Evolutionary conservation across 1,140 invertebrate genomes (phyloP).

Genomic region (Papilio glaucus): DNA sequence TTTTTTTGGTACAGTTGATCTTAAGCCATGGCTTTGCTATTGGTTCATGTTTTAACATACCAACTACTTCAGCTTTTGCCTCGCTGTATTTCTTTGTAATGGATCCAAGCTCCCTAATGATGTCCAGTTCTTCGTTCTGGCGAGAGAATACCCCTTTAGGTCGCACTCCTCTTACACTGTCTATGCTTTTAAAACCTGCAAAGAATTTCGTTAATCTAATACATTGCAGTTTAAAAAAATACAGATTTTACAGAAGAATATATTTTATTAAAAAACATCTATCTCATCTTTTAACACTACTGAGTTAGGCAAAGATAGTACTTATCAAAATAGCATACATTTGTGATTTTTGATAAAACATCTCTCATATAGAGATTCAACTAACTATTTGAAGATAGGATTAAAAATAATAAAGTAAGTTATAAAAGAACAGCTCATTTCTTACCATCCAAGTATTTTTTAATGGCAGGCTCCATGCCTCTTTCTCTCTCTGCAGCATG

Average conservation of each 20-base stretch:
- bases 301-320: too few relatives aligned
- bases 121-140: constrained; percentile 63
- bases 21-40: too few relatives aligned
- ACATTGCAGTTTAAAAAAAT: neutral
- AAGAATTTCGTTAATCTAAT: neutral
- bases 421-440: neutral
- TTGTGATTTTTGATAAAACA: too few relatives aligned
- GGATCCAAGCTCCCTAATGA: constrained; percentile 56
- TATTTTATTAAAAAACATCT: too few relatives aligned
- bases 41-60: too few relatives aligned
- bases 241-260: too few relatives aligned
- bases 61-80: constrained; percentile 50
- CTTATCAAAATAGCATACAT: too few relatives aligned
- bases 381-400: too few relatives aligned
- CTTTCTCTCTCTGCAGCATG: constrained; percentile 56
- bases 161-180: constrained; percentile 49
- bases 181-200: constrained; percentile 52
- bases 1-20: too few relatives aligned
- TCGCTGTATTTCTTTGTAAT: constrained; percentile 49
- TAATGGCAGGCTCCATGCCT: constrained; percentile 61
- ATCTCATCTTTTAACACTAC: too few relatives aligned
- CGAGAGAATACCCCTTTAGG: constrained; percentile 63
- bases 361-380: too few relatives aligned
- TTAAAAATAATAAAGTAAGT: neutral
- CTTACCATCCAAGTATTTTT: constrained; percentile 69